Base-by-base conservation (phyloP, 1,140 invertebrate genomes). In the Apis laboriosa region DNA sequence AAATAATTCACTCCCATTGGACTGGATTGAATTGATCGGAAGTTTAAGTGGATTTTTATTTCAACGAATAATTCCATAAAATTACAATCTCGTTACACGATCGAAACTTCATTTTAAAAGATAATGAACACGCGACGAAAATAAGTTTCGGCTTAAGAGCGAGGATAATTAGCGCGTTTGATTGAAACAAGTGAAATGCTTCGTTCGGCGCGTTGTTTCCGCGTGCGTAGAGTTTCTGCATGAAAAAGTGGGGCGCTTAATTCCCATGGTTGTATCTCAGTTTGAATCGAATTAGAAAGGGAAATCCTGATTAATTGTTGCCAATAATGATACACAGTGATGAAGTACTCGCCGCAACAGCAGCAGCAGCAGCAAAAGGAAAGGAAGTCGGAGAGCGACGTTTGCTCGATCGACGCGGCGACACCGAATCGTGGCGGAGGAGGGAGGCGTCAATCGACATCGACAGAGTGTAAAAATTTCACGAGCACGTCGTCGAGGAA, bases 291-390 rank as follows among this genome's bases (percentile, higher is more conserved):
- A 73, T 49, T 64, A 53, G 28, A 17, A 51, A 24, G 55, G 53
- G 58, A 61, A 56, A 61, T 53, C 19, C 21, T 63, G 49, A 78
- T 71, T 78, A 63, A 83, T 77, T 19, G 51, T 77, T 77, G 34
- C 51, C 67, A 21, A 60, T 77, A 67, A 63, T 72, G 43, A 72
- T 78, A 8, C 63, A 80, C 68, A 83, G 86, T 83, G 73, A 93
- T 94, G 93, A 94, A 94, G 91, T 94, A 94, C 88, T 94, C 93
- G 73, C 92, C 93, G 90, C 92, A 94, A 85, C 92, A 93, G 85
- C 91, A 93, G 34, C 90, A 93, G 85, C 92, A 92, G 34, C 90
- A 93, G 85, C 92, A 92, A 64, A 92, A 94, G 87, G 90, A 93
- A 79, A 85, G 91, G 24, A 93, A 93, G 87, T 93, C 92, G 77